These are phyloP conservation scores for Autographa pulchrina DNA, from an alignment of 2,888 invertebrate species.

Conservation along the genomic window DNA sequence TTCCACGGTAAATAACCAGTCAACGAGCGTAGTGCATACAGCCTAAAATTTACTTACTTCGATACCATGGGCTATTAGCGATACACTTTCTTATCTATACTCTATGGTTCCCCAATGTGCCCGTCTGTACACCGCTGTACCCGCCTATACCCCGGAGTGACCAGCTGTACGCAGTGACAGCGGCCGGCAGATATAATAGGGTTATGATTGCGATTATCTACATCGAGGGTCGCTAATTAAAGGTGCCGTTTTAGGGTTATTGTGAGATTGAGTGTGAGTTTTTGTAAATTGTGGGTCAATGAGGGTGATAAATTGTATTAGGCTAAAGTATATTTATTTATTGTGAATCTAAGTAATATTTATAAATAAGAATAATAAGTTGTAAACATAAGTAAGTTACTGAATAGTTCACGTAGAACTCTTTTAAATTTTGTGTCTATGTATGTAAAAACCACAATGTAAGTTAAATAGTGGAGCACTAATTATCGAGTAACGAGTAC, in stretches of 20 bases:
- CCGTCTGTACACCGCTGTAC: constrained; percentile 14
- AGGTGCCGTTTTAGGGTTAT: constrained; percentile 21
- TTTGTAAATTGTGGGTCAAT: background rate
- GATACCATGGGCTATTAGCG: no score
- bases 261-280: background rate
- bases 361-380: no score
- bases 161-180: constrained; percentile 7
- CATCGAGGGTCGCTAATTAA: constrained; percentile 38
- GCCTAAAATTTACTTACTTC: no score
- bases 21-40: no score
- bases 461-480: background rate
- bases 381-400: no score
- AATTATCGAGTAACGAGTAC: background rate
- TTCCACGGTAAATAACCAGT: no score
- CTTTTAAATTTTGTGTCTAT: no score
- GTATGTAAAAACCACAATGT: no score
- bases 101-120: constrained; percentile 6
- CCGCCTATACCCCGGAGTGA: constrained; percentile 12
- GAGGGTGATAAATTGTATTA: no score
- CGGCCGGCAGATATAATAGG: constrained; percentile 40
- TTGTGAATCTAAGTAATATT: no score
- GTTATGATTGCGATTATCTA: constrained; percentile 52
- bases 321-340: no score
- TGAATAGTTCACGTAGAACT: no score
- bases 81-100: background rate